Evolutionary conservation across 2,113 vertebrate genomes (phyloP), one percentile per base, ranked within the genome.

Genomic region (Pao palembangensis): DNA sequence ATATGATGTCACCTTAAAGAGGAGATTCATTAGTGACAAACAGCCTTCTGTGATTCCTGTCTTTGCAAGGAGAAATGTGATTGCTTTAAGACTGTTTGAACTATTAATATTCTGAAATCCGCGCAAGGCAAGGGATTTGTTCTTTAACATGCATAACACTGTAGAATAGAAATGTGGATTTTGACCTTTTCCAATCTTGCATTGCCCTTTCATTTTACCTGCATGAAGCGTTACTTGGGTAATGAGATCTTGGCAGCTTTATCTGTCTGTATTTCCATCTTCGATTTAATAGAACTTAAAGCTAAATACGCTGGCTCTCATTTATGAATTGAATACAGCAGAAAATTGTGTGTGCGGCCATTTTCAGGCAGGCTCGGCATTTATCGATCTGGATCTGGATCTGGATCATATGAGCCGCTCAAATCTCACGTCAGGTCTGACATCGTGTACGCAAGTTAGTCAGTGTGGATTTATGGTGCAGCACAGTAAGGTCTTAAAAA

Each of bases 121-220:
- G 54, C 61, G 8, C 25, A 5, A 51, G 47, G 60, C 53, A 48
- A 49, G 65, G 65, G 50, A 57, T 64, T 68, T 71, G 60, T 72
- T 78, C 71, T 82, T 82, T 73, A 85, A 83, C 71, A 79, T 73
- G 68, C 78, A 73, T 73, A 56, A 44, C 78, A 73, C 63, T 69
- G 76, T 73, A 64, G 70, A 78, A 64, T 64, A 74, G 56, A 83
- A 75, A 75, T 73, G 73, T 76, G 69, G 52, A 71, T 73, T 73
- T 41, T 78, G 78, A 79, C 80, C 72, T 80, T 79, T 77, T 69
- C 69, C 31, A 65, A 71, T 68, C 78, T 64, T 15, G 43, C 1
- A 13, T 34, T 77, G 64, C 64, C 71, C 74, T 72, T 70, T 68
- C 50, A 25, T 59, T 18, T 46, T 58, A 50, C 60, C 68, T 61